Evolutionary conservation across 2,113 vertebrate species (phyloP), one percentile per base, ranked within the genome.

Genomic region (Motacilla alba): DNA sequence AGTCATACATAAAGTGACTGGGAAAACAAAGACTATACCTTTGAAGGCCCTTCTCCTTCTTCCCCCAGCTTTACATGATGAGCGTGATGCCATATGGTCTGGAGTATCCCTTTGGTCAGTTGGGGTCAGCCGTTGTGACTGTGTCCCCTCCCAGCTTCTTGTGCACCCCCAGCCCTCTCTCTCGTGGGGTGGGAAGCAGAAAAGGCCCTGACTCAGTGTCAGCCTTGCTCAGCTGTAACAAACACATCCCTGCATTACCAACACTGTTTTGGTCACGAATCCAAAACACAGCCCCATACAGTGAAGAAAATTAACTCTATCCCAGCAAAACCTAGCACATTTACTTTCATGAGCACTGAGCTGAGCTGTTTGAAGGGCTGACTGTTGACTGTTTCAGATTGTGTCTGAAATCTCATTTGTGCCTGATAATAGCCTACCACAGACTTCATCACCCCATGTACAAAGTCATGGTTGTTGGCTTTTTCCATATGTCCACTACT

Each of bases 61-160:
- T 41, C 21, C n/a, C 11, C 24, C 66, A 56, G 7, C 6, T 49
- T 79, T 64, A 12, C 30, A 18, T 64, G 8, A 26, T 63, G 49
- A 64, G 5, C 1, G 26, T 33, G 37, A 52, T 37, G 33, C 15
- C 44, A 10, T n/a, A 21, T 39, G 15, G 10, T n/a, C 23, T 59
- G 23, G 52, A 4, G 21, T 46, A 17, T 52, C 15, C 33, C 52
- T 58, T 2, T 37, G 27, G 10, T 4, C 43, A 50, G 13, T 0
- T 44, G 8, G 1, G 35, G 4, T 50, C 59, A 66, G 33, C 68
- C 81, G 31, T 73, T 3, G 1, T 0, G 12, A 11, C 50, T 58
- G 27, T 81, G 27, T 9, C 50, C 37, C 8, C 8, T 81, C 44
- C 31, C 52, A 50, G 4, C 68, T 44, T 44, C 10, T 13, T 44